phyloP scores from a whole-genome alignment of 2,888 invertebrate species.

The Endomychus coccineus region DNA sequence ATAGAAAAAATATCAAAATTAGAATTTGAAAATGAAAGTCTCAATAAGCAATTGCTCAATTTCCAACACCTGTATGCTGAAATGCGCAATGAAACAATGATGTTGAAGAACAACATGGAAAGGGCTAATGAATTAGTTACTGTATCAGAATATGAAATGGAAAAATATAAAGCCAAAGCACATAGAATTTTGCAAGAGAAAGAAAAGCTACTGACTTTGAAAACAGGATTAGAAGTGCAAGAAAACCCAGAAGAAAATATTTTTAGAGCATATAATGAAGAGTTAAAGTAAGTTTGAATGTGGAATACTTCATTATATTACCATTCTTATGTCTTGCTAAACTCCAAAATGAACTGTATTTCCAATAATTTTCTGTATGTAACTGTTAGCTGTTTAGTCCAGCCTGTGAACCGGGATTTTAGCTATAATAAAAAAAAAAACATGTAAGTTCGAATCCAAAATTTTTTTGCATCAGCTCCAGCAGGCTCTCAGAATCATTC shows the following conservation, averaged over 20 bases:
- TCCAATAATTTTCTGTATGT: not conserved
- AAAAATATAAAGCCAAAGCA: constrained; percentile 72
- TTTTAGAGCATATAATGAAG: constrained; percentile 32
- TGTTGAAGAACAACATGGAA: constrained; percentile 34
- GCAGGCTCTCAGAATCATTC: too few relatives aligned
- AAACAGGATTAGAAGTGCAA: constrained; percentile 24
- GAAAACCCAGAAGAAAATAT: constrained; percentile 25
- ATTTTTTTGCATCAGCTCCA: too few relatives aligned
- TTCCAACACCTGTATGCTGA: constrained; percentile 37
- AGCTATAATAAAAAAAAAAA: too few relatives aligned
- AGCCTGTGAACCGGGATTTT: too few relatives aligned
- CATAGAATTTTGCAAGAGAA: constrained; percentile 69
- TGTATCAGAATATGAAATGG: constrained; percentile 50
- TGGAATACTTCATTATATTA: too few relatives aligned
- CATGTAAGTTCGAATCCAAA: too few relatives aligned
- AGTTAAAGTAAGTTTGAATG: constrained; percentile 31
- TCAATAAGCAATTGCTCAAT: constrained; percentile 36
- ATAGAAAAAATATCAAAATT: constrained; percentile 34
- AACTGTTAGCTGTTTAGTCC: too few relatives aligned
- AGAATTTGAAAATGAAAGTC: constrained; percentile 33
- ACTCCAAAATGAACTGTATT: constrained; percentile 3
- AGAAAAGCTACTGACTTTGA: constrained; percentile 56
- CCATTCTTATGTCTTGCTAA: too few relatives aligned
- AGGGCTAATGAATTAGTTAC: constrained; percentile 31
- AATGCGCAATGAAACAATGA: constrained; percentile 35